Evolutionary conservation across 2,888 invertebrate genomes (phyloP), one percentile per base, ranked within the genome.

Genomic region (Sialis lutaria): DNA sequence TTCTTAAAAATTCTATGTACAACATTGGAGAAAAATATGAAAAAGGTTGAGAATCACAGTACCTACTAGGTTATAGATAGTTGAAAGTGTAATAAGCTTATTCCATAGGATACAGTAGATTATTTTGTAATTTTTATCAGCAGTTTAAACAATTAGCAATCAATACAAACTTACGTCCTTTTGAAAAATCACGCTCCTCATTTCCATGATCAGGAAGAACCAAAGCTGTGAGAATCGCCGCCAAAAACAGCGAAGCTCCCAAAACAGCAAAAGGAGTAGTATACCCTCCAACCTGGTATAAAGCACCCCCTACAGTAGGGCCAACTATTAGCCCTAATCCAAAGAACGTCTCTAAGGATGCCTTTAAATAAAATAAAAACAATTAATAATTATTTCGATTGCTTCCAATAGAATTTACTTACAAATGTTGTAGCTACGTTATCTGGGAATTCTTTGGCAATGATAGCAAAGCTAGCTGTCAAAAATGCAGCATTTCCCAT

Each of bases 291-390:
- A 77, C 57, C 59, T 78, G 73, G 60, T 82, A 93, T 1, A 93
- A 69, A 1, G 83, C 80, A 1, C 91, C 91, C 1, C 93, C 93
- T 7, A 93, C 74, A 0, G 87, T 87, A 0, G 93, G 93, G 0
- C 93, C 93, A 1, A 88, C 85, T 49, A 92, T 91, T 48, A 92
- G 72, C 1, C 77, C 93, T 56, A 77, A 73, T 0, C 92, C 92
- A 60, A 89, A 90, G 63, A 87, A 90, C 1, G 91, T 87, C 65
- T 89, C 88, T 41, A 88, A 62, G 0, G 83, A 82, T 2, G 86
- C 86, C 82, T 82, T 22, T 2, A 22, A 22, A 22, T 22, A 22
- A 22, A 22, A 22, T 35, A 37, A 44, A 48, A 43, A 34, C 22
- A 39, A 6, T 39, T 10, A 34, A 41, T 44, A 31, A 12, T 33